Evolutionary conservation across 2,113 vertebrate genomes (phyloP).

Genomic region (Nycticebus coucang): DNA sequence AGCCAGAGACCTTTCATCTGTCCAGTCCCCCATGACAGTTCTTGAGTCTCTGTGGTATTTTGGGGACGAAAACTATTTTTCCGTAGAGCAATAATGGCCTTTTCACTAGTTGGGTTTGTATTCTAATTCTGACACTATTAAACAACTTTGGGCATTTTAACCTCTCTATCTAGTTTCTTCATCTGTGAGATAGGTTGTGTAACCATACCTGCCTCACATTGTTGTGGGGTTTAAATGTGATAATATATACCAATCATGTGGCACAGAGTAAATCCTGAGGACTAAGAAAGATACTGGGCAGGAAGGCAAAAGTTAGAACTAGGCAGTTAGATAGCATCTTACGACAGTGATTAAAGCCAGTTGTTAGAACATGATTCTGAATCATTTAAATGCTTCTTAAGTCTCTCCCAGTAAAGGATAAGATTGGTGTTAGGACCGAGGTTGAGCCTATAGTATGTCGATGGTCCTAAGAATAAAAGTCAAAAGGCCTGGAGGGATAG

Average conservation of each 20-base stretch:
- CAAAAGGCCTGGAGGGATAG: not conserved
- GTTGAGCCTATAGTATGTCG: not conserved
- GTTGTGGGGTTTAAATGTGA: not conserved
- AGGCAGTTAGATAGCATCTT: not conserved
- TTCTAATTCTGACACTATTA: not conserved
- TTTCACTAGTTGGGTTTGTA: conserved; percentile 10
- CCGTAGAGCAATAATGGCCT: not conserved
- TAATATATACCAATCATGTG: not conserved
- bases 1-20: not conserved
- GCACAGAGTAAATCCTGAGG: not conserved
- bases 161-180: not conserved
- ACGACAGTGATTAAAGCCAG: not conserved
- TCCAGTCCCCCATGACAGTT: not conserved
- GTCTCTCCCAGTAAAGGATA: not conserved
- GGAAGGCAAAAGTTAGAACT: conserved; percentile 5
- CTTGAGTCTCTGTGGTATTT: not conserved
- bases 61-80: not conserved
- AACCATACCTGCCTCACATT: not conserved
- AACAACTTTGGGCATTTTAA: not conserved
- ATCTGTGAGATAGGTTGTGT: not conserved
- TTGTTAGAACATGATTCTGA: conserved; percentile 1
- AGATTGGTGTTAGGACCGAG: not conserved
- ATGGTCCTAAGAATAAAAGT: not conserved
- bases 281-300: not conserved
- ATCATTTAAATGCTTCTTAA: conserved; percentile 13